A percentile compares a stretch with the other conserved stretches of the same genome.
Evolutionary conservation across 2,797 vertebrate species (phyloP).

Genomic region (Falco biarmicus): DNA sequence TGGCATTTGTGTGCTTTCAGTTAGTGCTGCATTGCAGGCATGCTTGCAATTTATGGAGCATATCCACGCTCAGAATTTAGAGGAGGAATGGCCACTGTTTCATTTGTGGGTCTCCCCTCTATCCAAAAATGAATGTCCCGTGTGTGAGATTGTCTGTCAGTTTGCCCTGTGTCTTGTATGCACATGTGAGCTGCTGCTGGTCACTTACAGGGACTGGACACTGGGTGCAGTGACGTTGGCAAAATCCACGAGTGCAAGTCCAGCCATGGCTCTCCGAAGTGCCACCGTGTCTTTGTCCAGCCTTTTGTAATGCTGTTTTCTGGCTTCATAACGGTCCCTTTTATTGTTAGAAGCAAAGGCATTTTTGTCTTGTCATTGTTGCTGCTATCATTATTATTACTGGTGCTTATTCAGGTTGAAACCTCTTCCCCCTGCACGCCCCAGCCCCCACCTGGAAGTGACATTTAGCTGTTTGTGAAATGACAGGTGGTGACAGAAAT

Average conservation of each 20-base stretch:
- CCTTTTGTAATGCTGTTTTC: neutral
- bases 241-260: too few species aligned
- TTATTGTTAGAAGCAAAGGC: neutral
- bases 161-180: neutral
- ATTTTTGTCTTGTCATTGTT: neutral
- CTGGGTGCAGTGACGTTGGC: rapidly evolving
- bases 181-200: neutral
- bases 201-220: rapidly evolving
- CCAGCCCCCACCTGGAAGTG: neutral
- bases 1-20: too few species aligned
- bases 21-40: too few species aligned
- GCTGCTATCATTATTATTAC: neutral
- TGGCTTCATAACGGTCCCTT: neutral
- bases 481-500: neutral
- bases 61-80: neutral
- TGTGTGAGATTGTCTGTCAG: neutral
- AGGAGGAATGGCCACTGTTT: neutral
- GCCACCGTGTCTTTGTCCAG: neutral
- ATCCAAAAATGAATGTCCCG: rapidly evolving
- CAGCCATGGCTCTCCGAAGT: rapidly evolving
- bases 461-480: neutral
- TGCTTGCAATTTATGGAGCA: neutral
- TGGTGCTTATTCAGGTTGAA: neutral
- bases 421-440: too few species aligned
- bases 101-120: neutral